A percentile compares a stretch with the other conserved stretches of the same genome.
Evolutionary conservation across 2,113 vertebrate genomes (phyloP).

Genomic region (Psittacus erithacus): DNA sequence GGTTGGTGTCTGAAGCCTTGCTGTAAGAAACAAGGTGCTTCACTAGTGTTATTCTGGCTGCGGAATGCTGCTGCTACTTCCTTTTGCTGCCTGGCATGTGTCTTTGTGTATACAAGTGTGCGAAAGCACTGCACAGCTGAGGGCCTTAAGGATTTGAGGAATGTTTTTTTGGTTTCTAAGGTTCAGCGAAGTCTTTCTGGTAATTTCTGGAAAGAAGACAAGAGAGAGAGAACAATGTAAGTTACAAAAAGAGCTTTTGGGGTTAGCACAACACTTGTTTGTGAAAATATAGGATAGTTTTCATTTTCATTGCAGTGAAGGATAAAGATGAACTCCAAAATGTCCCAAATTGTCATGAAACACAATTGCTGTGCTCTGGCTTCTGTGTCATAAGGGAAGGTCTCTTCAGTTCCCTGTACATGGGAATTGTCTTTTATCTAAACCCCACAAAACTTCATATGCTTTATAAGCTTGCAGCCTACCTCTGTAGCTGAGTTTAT

Average conservation of each 20-base stretch:
- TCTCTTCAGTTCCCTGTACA: background rate
- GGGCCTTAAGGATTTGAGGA: background rate
- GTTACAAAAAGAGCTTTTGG: background rate
- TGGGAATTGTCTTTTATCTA: background rate
- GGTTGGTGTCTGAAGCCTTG: rapidly evolving
- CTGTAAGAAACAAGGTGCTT: background rate
- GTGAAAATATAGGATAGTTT: background rate
- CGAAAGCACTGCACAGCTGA: background rate
- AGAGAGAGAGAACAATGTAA: background rate
- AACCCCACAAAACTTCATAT: background rate
- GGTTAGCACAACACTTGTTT: background rate
- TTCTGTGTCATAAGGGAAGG: background rate
- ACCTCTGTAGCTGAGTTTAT: background rate
- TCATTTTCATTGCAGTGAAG: background rate
- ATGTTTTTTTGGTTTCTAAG: background rate
- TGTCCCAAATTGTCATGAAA: background rate
- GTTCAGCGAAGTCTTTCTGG: background rate
- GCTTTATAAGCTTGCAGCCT: background rate
- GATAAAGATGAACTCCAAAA: background rate
- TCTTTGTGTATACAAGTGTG: background rate
- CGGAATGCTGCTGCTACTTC: background rate
- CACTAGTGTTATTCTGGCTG: rapidly evolving
- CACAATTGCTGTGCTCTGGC: background rate
- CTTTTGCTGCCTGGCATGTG: background rate
- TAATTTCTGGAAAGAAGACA: background rate